phyloP scores from a whole-genome alignment of 2,113 vertebrate species.

The Perca schrenkii region DNA sequence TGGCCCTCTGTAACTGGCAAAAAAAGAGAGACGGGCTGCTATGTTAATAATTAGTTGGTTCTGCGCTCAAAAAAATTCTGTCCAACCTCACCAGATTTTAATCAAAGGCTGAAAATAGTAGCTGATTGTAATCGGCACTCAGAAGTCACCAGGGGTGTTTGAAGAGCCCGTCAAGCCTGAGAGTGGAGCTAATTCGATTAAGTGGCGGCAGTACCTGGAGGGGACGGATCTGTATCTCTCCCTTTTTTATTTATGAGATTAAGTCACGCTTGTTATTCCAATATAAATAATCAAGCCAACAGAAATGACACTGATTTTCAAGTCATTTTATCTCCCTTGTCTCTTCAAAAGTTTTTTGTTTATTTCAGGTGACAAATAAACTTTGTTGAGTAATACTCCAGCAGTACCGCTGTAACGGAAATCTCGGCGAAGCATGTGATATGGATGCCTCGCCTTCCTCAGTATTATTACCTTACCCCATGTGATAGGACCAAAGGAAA shows the following conservation, averaged over 20 bases:
- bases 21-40: slow-evolving; percentile 56
- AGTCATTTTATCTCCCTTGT: slow-evolving; percentile 70
- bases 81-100: slow-evolving; percentile 84
- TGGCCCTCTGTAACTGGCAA: slow-evolving; percentile 64
- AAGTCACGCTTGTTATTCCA: slow-evolving; percentile 83
- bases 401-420: slow-evolving; percentile 6
- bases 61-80: slow-evolving; percentile 74
- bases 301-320: slow-evolving; percentile 80
- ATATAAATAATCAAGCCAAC: slow-evolving; percentile 84
- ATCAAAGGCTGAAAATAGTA: slow-evolving; percentile 87
- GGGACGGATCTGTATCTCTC: slow-evolving; percentile 82
- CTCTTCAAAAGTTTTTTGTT: slow-evolving; percentile 66
- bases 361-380: slow-evolving; percentile 71
- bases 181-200: slow-evolving; percentile 87
- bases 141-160: slow-evolving; percentile 86
- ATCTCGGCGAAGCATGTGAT: neutral
- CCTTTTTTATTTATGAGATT: slow-evolving; percentile 86
- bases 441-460: slow-evolving; percentile 1
- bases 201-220: slow-evolving; percentile 84
- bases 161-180: slow-evolving; percentile 83
- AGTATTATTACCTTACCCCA: neutral
- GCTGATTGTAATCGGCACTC: slow-evolving; percentile 86
- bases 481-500: slow-evolving; percentile 12
- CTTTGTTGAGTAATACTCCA: slow-evolving; percentile 53
- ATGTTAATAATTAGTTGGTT: slow-evolving; percentile 84